Percentiles rank a stretch among this genome's conserved stretches.
Conservation (phyloP, 2,888 invertebrate genomes). For the Nemotelus pantherinus region DNA sequence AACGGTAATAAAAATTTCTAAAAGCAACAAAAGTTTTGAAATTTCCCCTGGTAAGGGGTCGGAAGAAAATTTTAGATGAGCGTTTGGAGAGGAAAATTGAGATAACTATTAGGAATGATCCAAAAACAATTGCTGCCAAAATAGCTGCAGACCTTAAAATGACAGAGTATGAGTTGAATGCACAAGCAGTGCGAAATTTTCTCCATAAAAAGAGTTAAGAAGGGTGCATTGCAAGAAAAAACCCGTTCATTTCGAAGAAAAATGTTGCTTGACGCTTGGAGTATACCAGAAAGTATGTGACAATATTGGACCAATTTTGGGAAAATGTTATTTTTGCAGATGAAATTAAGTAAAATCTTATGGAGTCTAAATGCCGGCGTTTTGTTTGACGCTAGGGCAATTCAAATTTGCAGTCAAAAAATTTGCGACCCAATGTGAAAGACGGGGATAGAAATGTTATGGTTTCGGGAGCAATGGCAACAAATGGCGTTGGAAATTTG, state of each 20-base stretch:
- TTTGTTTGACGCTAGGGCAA: background rate
- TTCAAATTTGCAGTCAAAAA: background rate
- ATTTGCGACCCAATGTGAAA: background rate
- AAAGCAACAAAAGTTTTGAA: background rate
- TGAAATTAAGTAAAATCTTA: background rate
- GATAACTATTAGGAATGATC: background rate
- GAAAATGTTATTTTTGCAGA: background rate
- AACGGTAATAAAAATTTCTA: background rate
- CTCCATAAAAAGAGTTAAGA: background rate
- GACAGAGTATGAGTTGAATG: background rate
- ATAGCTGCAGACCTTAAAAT: background rate
- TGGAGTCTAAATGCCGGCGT: background rate
- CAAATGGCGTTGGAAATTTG: conserved; percentile 3
- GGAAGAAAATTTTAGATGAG: background rate
- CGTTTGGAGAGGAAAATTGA: background rate
- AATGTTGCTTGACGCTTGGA: background rate
- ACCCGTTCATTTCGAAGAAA: background rate
- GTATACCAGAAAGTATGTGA: no score
- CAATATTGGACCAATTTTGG: background rate
- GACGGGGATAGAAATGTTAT: background rate
- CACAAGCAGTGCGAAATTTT: background rate
- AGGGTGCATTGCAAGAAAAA: background rate
- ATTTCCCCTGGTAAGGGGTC: background rate
- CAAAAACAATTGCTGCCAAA: background rate
- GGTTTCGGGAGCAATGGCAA: background rate